Base-by-base conservation (phyloP, 2,113 vertebrate species). In the Clupea harengus region DNA sequence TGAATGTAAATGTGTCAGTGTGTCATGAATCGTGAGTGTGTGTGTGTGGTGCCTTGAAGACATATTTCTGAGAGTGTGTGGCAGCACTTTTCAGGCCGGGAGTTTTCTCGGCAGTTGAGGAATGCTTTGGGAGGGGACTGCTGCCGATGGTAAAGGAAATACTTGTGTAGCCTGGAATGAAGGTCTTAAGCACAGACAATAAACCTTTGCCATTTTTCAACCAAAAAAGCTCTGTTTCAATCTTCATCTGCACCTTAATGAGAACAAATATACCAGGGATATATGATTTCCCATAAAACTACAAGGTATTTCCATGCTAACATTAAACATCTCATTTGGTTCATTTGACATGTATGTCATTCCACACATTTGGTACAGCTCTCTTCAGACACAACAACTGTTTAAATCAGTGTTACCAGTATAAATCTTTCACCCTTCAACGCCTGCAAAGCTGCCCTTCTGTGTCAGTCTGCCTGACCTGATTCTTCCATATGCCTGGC, bases 91-190 rank as follows among this genome's bases (percentile, higher is more conserved):
- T 89, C 86, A 91, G 86, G 91, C 90, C 82, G 92, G 92, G 94
- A 94, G 92, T 95, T 94, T 94, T 95, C 93, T 93, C 90, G 89
- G 93, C 87, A 88, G 90, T 91, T 91, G 84, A 94, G 94, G 95
- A 96, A 95, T 95, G 95, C 92, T 94, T 89, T 89, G 93, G 92
- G 94, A 95, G 95, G 72, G 93, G 92, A 93, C 91, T 83, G 49
- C 81, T 89, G 91, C 92, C 91, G 91, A 93, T 92, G 94, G 92
- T 91, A 92, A 91, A 94, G 93, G 93, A 94, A 95, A 95, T 94
- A 93, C 89, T 93, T 94, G 87, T 86, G 44, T 86, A 90, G 92
- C 86, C 90, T 89, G 91, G 91, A 95, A 93, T 92, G 88, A 88
- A 90, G 90, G 91, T 89, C 91, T 92, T 92, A 87, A 92, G 91